phyloP scores from a whole-genome alignment of 2,113 vertebrate species.

The Bos taurus region ARS-UCD2.0 NC_037335.1:47771501-47772000 shows the following conservation, averaged over 20 bases:
- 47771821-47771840: slow-evolving; percentile 43
- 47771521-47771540: slow-evolving; percentile 4
- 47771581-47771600: slow-evolving; percentile 75
- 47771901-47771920: background rate
- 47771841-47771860: background rate
- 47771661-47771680: slow-evolving; percentile 79
- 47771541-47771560: slow-evolving; percentile 42
- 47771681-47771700: slow-evolving; percentile 74
- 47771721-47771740: slow-evolving; percentile 59
- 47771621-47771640: slow-evolving; percentile 77
- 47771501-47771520: slow-evolving; percentile 37
- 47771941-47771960: background rate
- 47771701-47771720: slow-evolving; percentile 75
- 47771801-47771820: slow-evolving; percentile 58
- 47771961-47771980: background rate
- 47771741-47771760: slow-evolving; percentile 50
- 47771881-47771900: background rate
- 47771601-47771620: slow-evolving; percentile 76
- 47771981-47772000: background rate
- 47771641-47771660: slow-evolving; percentile 72
- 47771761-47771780: slow-evolving; percentile 47
- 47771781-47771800: background rate
- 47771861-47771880: slow-evolving; percentile 1
- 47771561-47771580: slow-evolving; percentile 69
- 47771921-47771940: background rate